Percentiles rank a stretch among this genome's conserved stretches.
phyloP scores from a whole-genome alignment of 2,888 invertebrate species.

The Amblyjoppa proteus region DNA sequence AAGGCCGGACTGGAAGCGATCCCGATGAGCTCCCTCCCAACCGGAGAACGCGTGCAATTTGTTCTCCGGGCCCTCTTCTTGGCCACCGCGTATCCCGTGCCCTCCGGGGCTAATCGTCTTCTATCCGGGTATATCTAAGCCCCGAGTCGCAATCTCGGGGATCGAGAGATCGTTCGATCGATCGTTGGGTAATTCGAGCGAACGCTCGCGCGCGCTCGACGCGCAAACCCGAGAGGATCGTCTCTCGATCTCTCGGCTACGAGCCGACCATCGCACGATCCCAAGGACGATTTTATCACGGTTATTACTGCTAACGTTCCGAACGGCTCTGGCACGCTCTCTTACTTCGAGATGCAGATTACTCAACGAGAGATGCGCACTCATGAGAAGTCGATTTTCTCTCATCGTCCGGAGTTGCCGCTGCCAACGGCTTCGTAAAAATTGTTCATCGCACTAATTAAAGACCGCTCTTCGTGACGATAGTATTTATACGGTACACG shows the following conservation, averaged over 20 bases:
- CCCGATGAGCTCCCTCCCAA: slow-evolving; percentile 6
- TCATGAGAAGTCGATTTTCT: slow-evolving; percentile 43
- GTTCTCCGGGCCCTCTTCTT: slow-evolving; percentile 46
- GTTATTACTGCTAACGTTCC: slow-evolving; percentile 66
- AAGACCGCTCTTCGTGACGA: slow-evolving; percentile 50
- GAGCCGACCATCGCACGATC: slow-evolving; percentile 19
- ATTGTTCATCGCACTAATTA: slow-evolving; percentile 64
- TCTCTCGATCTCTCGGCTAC: slow-evolving; percentile 1
- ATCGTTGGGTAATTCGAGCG: slow-evolving; percentile 65
- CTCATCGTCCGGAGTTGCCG: background rate
- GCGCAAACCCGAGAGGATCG: slow-evolving; percentile 16
- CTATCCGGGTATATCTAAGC: slow-evolving; percentile 64
- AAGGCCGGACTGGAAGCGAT: background rate
- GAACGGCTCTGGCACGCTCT: slow-evolving; percentile 62
- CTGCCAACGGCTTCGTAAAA: slow-evolving; percentile 34
- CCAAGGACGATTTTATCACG: slow-evolving; percentile 69
- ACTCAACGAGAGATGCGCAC: slow-evolving; percentile 54
- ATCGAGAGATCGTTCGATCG: slow-evolving; percentile 68
- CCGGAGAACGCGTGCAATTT: slow-evolving; percentile 59
- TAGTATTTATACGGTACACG: slow-evolving; percentile 16
- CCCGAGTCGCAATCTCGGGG: slow-evolving; percentile 65
- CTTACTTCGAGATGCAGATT: slow-evolving; percentile 65
- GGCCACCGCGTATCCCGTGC: slow-evolving; percentile 55
- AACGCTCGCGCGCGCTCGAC: slow-evolving; percentile 21
- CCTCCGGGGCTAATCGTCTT: slow-evolving; percentile 66